Evolutionary conservation across 2,888 invertebrate species (phyloP).

Genomic region (Limnephilus rhombicus): DNA sequence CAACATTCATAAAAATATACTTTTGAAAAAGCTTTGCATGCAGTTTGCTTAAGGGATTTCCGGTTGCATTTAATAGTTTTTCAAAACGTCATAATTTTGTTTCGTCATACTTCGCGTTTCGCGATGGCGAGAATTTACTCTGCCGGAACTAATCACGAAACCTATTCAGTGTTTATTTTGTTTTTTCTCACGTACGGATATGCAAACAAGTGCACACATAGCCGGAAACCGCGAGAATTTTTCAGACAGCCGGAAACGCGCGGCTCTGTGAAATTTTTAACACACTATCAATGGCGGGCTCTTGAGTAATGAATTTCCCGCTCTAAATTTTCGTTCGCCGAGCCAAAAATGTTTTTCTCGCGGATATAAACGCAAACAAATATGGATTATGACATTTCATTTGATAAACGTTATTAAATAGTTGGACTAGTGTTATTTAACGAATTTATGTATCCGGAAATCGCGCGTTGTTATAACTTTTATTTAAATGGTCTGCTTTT

Average conservation of each 20-base stretch:
- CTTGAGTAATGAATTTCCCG: slow-evolving; percentile 40
- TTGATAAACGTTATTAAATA: slow-evolving; percentile 7
- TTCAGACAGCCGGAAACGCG: slow-evolving; percentile 35
- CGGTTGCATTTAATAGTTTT: neutral
- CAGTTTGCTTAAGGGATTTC: neutral
- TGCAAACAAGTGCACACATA: slow-evolving; percentile 7
- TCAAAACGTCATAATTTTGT: neutral
- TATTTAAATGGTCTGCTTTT: neutral
- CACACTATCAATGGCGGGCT: slow-evolving; percentile 39
- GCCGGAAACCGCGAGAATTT: slow-evolving; percentile 30
- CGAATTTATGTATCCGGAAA: neutral
- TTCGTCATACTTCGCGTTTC: neutral
- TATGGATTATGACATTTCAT: slow-evolving; percentile 8
- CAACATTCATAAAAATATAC: neutral
- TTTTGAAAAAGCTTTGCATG: neutral
- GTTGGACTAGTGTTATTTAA: neutral
- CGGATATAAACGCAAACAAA: slow-evolving; percentile 8
- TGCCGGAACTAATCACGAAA: slow-evolving; percentile 1
- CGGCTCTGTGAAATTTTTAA: slow-evolving; percentile 37
- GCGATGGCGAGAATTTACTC: neutral
- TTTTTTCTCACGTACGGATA: neutral
- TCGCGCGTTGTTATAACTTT: neutral
- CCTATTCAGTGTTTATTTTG: neutral
- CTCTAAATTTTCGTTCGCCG: slow-evolving; percentile 15
- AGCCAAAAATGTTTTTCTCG: slow-evolving; percentile 14